Conservation (phyloP, 2,888 invertebrate genomes). For the Hecatera dysodea region DNA sequence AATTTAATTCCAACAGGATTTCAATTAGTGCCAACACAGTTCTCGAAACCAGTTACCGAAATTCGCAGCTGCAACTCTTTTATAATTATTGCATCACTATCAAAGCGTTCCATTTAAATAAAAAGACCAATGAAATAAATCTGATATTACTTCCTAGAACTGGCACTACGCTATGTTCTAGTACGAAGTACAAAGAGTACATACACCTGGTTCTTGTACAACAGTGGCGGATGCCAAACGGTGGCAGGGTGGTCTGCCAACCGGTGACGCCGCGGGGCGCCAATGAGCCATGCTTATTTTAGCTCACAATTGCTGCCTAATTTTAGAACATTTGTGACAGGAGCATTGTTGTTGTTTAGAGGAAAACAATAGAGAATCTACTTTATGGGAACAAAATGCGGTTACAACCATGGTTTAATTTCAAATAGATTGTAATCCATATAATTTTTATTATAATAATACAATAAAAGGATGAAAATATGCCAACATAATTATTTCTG, state of each 20-base stretch:
- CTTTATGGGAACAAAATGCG: background rate
- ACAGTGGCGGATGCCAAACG: conserved; percentile 73
- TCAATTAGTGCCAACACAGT: conserved; percentile 52
- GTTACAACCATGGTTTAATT: conserved; percentile 8
- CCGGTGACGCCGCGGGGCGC: conserved; percentile 72
- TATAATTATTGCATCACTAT: conserved; percentile 53
- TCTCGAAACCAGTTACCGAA: conserved; percentile 48
- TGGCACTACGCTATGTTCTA: conserved; percentile 50
- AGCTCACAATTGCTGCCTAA: conserved; percentile 55
- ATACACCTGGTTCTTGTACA: conserved; percentile 70
- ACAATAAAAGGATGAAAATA: background rate
- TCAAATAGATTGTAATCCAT: background rate
- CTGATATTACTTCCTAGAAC: conserved; percentile 45
- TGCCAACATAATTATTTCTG: background rate
- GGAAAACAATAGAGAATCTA: conserved; percentile 7
- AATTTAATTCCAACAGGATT: conserved; percentile 26
- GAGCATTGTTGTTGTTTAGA: conserved; percentile 38
- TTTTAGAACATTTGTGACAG: conserved; percentile 38
- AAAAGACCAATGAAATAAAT: conserved; percentile 38
- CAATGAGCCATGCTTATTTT: conserved; percentile 71
- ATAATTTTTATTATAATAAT: background rate
- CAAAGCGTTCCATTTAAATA: conserved; percentile 42
- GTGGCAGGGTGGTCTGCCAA: conserved; percentile 75
- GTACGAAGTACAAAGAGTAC: conserved; percentile 51
- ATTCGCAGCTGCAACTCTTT: conserved; percentile 51